Evolutionary conservation across 2,888 invertebrate species (phyloP), one percentile per base, ranked within the genome.

Genomic region (Agrochola lota): DNA sequence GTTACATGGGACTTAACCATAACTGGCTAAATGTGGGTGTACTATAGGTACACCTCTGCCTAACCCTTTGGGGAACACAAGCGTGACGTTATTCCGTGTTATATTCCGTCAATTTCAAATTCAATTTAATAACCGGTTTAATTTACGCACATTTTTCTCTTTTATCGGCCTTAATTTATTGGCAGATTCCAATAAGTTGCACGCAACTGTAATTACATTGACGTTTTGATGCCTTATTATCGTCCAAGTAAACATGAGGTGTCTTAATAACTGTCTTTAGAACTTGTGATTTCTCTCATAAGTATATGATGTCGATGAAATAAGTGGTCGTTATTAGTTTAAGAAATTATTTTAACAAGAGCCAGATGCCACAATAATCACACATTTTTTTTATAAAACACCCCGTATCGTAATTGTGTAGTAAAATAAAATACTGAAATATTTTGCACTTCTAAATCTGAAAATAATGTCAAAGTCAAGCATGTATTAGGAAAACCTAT

Each of bases 161-260:
- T 78, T 57, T 4, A 68, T 68, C 26, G 17, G 26, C 35, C 43
- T 66, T 72, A 80, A 83, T 83, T 75, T 75, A 75, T 71, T 71
- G 23, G 20, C 9, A 74, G 63, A 83, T 80, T 83, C 83, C 55
- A 64, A 12, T 66, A 52, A 49, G 6, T 30, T 12, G 62, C 86
- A 85, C 83, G 86, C 85, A 70, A 80, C 46, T n/a, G 43, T 57
- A 77, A 80, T 80, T 85, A 77, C 55, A 71, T 75, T 85, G 83
- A 77, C 71, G 60, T 73, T 80, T 80, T 66, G 77, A 77, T 73
- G 59, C 60, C 74, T 73, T 77, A 67, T 80, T 77, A 70, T 74
- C n/a, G 46, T 69, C 35, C 35, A 71, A 66, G 71, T 71, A 69
- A 80, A 84, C 79, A 72, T 69, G 55, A 83, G 57, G 26, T 71